phyloP scores from a whole-genome alignment of 1,140 invertebrate genomes.

The Lasioglossum baleicum region DNA sequence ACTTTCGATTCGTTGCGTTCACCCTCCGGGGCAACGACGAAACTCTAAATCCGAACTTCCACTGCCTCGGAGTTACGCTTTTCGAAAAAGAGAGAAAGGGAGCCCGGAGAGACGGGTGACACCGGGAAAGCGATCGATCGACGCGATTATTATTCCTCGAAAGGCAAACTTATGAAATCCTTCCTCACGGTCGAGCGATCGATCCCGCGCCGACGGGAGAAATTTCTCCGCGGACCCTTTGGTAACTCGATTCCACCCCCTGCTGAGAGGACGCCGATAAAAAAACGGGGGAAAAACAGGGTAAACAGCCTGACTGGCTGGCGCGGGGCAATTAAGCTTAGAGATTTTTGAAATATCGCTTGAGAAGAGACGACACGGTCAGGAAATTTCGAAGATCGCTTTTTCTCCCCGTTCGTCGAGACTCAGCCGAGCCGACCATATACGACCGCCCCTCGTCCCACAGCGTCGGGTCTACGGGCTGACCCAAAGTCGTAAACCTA shows the following conservation, averaged over 20 bases:
- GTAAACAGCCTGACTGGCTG: neutral
- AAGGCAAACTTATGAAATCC: conserved; percentile 31
- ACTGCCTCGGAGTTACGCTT: conserved; percentile 4
- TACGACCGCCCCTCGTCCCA: neutral
- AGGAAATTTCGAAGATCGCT: conserved; percentile 22
- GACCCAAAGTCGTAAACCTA: conserved; percentile 53
- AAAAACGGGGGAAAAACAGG: neutral
- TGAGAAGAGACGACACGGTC: neutral
- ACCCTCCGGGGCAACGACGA: neutral
- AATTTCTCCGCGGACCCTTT: neutral
- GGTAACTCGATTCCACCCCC: neutral
- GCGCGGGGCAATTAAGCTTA: conserved; percentile 19
- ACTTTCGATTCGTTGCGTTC: conserved; percentile 15
- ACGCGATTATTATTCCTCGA: conserved; percentile 24
- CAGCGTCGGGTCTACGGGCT: conserved; percentile 8
- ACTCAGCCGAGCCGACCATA: too few species aligned
- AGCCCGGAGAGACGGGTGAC: neutral
- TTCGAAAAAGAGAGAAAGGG: neutral
- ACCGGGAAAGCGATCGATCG: neutral
- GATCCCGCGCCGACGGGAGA: neutral
- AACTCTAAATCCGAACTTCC: conserved; percentile 11
- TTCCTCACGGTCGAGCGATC: conserved; percentile 12
- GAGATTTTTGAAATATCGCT: conserved; percentile 26
- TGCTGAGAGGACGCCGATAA: too few species aligned
- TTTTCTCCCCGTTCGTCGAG: neutral